Base-by-base conservation (phyloP, 1,140 invertebrate genomes). In the Ooceraea biroi region DNA sequence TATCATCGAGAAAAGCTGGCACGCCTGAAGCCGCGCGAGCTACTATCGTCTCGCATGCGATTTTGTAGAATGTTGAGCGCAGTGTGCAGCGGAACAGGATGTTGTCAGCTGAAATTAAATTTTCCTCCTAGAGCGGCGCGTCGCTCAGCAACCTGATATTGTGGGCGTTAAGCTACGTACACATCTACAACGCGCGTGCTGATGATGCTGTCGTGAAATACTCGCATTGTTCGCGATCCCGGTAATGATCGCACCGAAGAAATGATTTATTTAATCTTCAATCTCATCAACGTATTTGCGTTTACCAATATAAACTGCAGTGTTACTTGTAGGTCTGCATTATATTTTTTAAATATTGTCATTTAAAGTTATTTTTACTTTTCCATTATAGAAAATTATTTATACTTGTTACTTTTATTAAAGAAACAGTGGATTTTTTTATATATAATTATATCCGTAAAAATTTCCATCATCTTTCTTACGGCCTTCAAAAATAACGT, bases 91-190 rank as follows among this genome's bases (percentile, higher is more conserved):
- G 87, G 88, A 89, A 89, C 87, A 89, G 87, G 87, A 89, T 89
- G 87, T 89, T 89, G 87, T 89, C 87, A 89, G 87, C 87, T 88
- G 86, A 89, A 89, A 89, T 89, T 89, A 89, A 89, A 89, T 89
- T 89, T 89, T 89, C 87, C 87, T 88, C 83, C 72, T 77, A 78
- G 87, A 88, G 84, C 87, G 87, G 68, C 84, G 84, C 77, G 86
- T 88, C 87, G 87, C 87, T 73, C 86, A 44, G 87, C 86, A 89
- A 89, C 87, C 83, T 82, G 86, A 89, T 85, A 85, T 88, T 85
- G 71, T 88, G 86, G 84, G 84, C 87, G 87, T 89, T 88, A 89
- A 89, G 84, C 87, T 88, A 60, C 87, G 86, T 89, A 88, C 84
- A 89, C 86, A 85, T 73, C 83, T 63, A 83, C 61, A 85, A 83